Evolutionary conservation across 1,140 invertebrate species (phyloP), one percentile per base, ranked within the genome.

Genomic region (Panagrolaimus sp.): DNA sequence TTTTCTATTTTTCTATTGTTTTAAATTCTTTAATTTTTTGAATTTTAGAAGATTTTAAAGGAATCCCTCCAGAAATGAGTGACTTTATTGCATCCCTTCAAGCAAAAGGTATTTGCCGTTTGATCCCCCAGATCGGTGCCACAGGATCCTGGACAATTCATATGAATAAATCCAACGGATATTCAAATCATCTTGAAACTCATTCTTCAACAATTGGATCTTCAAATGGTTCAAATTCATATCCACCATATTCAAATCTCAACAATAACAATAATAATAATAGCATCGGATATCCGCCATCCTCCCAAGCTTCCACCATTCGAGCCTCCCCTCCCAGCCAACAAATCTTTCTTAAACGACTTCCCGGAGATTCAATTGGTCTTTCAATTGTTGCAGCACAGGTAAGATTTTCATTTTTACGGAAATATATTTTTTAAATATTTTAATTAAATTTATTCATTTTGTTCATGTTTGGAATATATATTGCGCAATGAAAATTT

Each of bases 71-170:
- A 14, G 70, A 65, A 17, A 65, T 79, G 71, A 28, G 43, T 26
- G 43, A 72, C 21, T 77, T 77, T 45, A 64, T 77, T 43, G 46
- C 38, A 21, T 48, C 67, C 15, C 71, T 74, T 14, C 73, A 74
- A 28, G 44, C 48, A 12, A 68, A 65, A 38, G 85, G 91, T 8
- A 87, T 96, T 38, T 96, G 94, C 83, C 88, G 91, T 5, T 87
- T 96, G 78, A 90, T 91, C 12, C 88, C 90, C 5, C 93, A 96
- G 84, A 91, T 91, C 44, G 91, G 90, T 17, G 91, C 93, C 64
- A 90, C 90, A 71, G 94, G 94, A 17, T 88, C 89, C 63, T 97
- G 94, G 94, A 95, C 92, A 0, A 92, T 96, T 62, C 95, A 96
- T 79, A 92, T 94, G 91, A 86, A 14, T 72, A 67, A 24, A 32